A percentile compares a stretch with the other conserved stretches of the same genome.
phyloP scores from a whole-genome alignment of 2,797 vertebrate species.

The Sphenopsis melanotis region DNA sequence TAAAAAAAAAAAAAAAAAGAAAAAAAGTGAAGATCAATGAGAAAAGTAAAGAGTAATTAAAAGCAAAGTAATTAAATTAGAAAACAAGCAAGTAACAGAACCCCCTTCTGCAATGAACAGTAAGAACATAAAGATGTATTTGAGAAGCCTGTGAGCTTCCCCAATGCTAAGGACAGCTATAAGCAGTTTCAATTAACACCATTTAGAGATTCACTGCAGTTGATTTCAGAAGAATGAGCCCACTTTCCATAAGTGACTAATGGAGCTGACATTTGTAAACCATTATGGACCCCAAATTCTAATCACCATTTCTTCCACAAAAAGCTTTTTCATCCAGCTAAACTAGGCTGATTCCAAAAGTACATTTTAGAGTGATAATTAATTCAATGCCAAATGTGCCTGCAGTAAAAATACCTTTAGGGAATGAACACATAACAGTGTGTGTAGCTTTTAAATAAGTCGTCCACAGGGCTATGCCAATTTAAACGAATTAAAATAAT shows the following conservation, averaged over 20 bases:
- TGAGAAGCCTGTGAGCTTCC: neutral
- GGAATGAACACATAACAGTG: slow-evolving; percentile 58
- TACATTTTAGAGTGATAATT: slow-evolving; percentile 61
- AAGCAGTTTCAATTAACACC: slow-evolving; percentile 33
- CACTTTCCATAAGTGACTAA: slow-evolving; percentile 42
- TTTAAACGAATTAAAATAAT: slow-evolving; percentile 69
- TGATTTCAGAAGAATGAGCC: slow-evolving; percentile 42
- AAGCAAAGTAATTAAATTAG: neutral
- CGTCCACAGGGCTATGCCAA: slow-evolving; percentile 50
- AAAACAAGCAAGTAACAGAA: neutral
- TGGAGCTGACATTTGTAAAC: slow-evolving; percentile 57
- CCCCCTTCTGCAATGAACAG: neutral
- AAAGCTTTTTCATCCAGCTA: slow-evolving; percentile 50
- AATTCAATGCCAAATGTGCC: slow-evolving; percentile 62
- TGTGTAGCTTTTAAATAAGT: slow-evolving; percentile 63
- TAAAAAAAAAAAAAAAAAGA: too few species aligned
- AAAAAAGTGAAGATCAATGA: neutral
- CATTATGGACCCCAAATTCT: slow-evolving; percentile 52
- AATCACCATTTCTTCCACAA: slow-evolving; percentile 50
- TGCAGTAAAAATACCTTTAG: slow-evolving; percentile 67
- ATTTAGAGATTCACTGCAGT: slow-evolving; percentile 23
- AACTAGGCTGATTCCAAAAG: slow-evolving; percentile 45
- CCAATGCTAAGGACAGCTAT: neutral
- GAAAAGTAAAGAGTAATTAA: neutral
- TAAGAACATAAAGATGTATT: neutral